phyloP scores from a whole-genome alignment of 2,888 invertebrate genomes.

The Endotricha flammealis region DNA sequence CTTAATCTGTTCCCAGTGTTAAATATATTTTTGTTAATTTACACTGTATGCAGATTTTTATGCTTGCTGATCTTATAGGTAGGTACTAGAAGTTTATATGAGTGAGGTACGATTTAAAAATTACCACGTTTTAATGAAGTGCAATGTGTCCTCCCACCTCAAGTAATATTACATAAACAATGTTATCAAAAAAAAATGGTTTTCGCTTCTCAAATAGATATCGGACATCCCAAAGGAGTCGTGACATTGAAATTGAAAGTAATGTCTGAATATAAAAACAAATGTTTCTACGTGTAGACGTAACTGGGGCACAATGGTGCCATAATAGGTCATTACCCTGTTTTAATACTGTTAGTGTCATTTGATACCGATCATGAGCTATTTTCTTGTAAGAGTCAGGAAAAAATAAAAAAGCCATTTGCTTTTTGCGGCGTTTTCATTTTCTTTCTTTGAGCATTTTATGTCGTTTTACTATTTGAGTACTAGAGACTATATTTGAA shows the following conservation, averaged over 20 bases:
- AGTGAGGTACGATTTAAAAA: too few species aligned
- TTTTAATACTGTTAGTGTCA: constrained; percentile 9
- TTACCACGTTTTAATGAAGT: too few species aligned
- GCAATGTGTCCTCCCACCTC: too few species aligned
- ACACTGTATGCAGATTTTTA: too few species aligned
- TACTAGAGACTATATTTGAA: too few species aligned
- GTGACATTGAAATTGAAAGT: constrained; percentile 3
- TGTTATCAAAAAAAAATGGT: too few species aligned
- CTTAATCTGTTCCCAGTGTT: too few species aligned
- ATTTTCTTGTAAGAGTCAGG: constrained; percentile 2
- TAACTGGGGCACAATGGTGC: constrained; percentile 8
- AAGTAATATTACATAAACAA: too few species aligned
- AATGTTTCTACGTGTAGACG: constrained; percentile 5
- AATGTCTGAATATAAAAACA: constrained; percentile 5
- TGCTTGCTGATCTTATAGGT: too few species aligned
- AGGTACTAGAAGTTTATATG: too few species aligned
- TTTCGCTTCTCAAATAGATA: background rate
- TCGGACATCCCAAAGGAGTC: background rate
- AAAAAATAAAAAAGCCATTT: constrained; percentile 9
- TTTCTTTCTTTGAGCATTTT: constrained; percentile 1
- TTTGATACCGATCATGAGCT: constrained; percentile 8
- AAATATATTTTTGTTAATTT: too few species aligned
- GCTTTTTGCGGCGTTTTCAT: constrained; percentile 3
- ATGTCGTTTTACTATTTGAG: too few species aligned
- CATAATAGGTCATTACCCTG: constrained; percentile 9